Evolutionary conservation across 2,113 vertebrate species (phyloP).

Genomic region (Mobula birostris): DNA sequence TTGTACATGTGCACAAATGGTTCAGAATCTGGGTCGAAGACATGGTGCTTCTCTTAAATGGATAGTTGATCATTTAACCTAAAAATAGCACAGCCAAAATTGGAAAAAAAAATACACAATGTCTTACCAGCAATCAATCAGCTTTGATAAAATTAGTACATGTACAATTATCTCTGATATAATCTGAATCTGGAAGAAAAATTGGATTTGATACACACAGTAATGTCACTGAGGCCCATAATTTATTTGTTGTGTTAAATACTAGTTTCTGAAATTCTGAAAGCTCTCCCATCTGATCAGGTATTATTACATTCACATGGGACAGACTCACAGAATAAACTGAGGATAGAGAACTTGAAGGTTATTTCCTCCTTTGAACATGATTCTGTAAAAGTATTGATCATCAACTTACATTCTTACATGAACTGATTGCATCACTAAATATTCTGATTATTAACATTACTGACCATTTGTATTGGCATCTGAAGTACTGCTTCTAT

Average conservation of each 20-base stretch:
- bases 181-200: constrained; percentile 31
- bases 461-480: neutral
- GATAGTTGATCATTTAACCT: constrained; percentile 13
- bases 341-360: neutral
- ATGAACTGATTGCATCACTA: neutral
- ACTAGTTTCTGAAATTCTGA: constrained; percentile 24
- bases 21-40: neutral
- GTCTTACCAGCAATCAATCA: constrained; percentile 28
- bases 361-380: neutral
- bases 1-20: neutral
- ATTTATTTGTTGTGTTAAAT: constrained; percentile 28
- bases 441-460: neutral
- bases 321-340: neutral
- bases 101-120: neutral
- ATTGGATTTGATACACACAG: neutral
- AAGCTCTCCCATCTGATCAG: neutral
- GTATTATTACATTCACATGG: neutral
- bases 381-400: neutral
- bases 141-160: neutral
- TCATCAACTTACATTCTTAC: neutral
- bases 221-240: neutral
- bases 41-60: neutral
- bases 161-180: constrained; percentile 20
- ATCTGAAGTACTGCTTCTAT: neutral
- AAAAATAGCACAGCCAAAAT: neutral